Evolutionary conservation across 2,888 invertebrate genomes (phyloP).

Genomic region (Conops quadrifasciatus): DNA sequence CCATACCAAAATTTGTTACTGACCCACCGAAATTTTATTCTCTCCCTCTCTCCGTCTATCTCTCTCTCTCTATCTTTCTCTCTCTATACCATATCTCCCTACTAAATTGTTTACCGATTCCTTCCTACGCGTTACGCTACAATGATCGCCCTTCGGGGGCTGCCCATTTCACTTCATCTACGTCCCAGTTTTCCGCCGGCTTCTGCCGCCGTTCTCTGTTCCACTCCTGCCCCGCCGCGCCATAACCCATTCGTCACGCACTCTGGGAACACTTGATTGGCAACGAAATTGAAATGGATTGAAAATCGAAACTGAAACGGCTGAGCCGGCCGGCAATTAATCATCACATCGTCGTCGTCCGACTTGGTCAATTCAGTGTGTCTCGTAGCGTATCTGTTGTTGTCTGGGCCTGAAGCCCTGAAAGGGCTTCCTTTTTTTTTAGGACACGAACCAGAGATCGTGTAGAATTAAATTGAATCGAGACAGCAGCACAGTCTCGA

Average conservation of each 20-base stretch:
- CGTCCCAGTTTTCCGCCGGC: not conserved
- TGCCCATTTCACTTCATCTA: not conserved
- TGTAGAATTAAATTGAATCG: not conserved
- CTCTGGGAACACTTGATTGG: slow-evolving; percentile 16
- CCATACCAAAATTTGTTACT: too few relatives aligned
- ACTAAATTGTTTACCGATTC: not conserved
- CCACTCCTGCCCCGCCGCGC: not conserved
- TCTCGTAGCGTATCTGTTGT: too few relatives aligned
- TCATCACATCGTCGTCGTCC: not conserved
- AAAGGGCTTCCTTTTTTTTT: not conserved
- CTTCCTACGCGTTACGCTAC: slow-evolving; percentile 1
- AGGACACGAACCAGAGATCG: not conserved
- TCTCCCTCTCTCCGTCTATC: too few relatives aligned
- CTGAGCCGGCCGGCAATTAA: slow-evolving; percentile 10
- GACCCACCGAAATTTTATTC: too few relatives aligned
- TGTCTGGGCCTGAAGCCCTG: too few relatives aligned
- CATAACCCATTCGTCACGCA: slow-evolving; percentile 28
- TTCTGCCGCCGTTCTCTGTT: not conserved
- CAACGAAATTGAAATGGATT: slow-evolving; percentile 22
- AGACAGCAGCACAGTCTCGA: not conserved
- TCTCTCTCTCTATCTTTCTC: too few relatives aligned
- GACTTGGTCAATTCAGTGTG: too few relatives aligned
- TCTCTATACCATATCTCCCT: too few relatives aligned
- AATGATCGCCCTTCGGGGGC: not conserved
- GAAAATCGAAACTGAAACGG: slow-evolving; percentile 13